These are phyloP conservation scores for Oncorhynchus nerka DNA, from an alignment of 2,113 vertebrate species.

Conservation along the genomic window DNA sequence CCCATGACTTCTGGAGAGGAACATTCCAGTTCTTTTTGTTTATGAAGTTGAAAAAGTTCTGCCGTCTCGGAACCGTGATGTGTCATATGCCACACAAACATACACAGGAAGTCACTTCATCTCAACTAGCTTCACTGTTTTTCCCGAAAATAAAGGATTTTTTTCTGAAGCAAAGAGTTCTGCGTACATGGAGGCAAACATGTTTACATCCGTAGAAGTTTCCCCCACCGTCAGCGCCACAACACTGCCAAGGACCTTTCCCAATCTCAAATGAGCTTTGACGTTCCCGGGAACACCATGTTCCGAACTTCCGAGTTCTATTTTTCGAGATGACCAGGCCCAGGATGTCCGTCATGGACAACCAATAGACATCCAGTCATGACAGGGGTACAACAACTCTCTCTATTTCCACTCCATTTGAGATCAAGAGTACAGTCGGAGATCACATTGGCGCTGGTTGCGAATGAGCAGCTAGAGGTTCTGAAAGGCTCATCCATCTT, in stretches of 20 bases:
- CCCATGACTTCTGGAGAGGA: conserved; percentile 52
- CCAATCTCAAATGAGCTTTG: conserved; percentile 39
- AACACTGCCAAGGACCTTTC: conserved; percentile 25
- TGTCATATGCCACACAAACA: conserved; percentile 38
- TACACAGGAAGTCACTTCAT: conserved; percentile 19
- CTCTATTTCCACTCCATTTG: conserved; percentile 62
- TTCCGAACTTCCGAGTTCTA: conserved; percentile 16
- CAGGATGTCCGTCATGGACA: conserved; percentile 40
- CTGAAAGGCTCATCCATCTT: conserved; percentile 74
- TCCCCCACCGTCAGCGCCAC: conserved; percentile 42
- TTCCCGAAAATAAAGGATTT: conserved; percentile 38
- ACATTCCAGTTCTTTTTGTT: conserved; percentile 32
- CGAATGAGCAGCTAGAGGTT: conserved; percentile 36
- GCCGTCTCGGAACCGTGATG: conserved; percentile 31
- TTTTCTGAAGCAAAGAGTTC: conserved; percentile 46
- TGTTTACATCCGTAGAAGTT: conserved; percentile 56
- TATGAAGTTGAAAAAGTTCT: no score
- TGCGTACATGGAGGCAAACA: conserved; percentile 50
- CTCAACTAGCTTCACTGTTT: conserved; percentile 35
- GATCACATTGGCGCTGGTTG: conserved; percentile 36
- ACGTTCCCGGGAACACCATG: conserved; percentile 39
- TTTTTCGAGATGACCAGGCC: conserved; percentile 14
- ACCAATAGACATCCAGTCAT: conserved; percentile 47
- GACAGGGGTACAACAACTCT: conserved; percentile 47
- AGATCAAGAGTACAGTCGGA: conserved; percentile 47